Percentiles rank a stretch among this genome's conserved stretches.
phyloP scores from a whole-genome alignment of 2,113 vertebrate species.

The Embiotoca jacksoni region DNA sequence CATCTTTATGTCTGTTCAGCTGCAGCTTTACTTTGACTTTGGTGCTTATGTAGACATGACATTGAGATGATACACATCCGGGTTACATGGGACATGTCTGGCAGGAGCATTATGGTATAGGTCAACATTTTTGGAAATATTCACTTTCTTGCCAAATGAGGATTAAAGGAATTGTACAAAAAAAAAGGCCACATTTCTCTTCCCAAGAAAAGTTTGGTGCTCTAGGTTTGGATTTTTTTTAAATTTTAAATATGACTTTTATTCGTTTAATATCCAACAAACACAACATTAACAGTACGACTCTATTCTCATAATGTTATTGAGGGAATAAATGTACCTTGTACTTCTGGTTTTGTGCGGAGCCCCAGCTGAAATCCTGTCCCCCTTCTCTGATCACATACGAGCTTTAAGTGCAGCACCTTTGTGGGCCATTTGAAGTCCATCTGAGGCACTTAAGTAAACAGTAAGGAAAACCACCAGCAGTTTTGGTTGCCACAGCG shows the following conservation, averaged over 20 bases:
- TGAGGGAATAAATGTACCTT: no score
- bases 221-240: not conserved
- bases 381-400: slow-evolving; percentile 12
- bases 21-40: no score
- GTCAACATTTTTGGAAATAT: not conserved
- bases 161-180: not conserved
- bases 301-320: no score
- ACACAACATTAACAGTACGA: no score
- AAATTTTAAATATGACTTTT: not conserved
- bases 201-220: not conserved
- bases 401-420: slow-evolving; percentile 19
- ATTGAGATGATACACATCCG: no score
- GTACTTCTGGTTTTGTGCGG: no score
- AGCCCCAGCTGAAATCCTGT: not conserved
- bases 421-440: slow-evolving; percentile 47
- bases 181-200: not conserved
- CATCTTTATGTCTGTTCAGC: no score
- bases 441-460: slow-evolving; percentile 58
- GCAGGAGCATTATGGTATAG: no score
- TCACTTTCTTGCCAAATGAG: not conserved
- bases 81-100: no score
- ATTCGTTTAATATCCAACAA: no score
- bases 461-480: slow-evolving; percentile 36
- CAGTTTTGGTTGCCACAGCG: slow-evolving; percentile 63
- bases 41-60: no score